phyloP scores from a whole-genome alignment of 1,140 invertebrate species.

The Drosophila pallidifrons region DNA sequence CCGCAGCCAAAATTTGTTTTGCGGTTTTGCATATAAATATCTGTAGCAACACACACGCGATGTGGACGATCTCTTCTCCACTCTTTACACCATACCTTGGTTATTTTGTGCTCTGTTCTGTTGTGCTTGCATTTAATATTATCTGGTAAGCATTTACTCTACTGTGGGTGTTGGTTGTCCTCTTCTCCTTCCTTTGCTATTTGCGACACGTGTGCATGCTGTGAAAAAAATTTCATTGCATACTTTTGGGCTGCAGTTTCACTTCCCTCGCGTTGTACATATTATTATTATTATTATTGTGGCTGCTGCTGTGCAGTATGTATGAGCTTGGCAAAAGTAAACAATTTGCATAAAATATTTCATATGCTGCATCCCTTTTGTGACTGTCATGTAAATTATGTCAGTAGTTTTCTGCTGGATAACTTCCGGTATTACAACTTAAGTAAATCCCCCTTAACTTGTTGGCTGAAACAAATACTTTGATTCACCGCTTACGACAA shows the following conservation, averaged over 20 bases:
- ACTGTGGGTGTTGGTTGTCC: slow-evolving; percentile 7
- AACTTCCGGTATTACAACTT: slow-evolving; percentile 30
- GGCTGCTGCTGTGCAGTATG: slow-evolving; percentile 23
- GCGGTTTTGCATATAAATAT: slow-evolving; percentile 71
- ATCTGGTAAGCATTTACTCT: slow-evolving; percentile 59
- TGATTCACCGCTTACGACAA: not conserved
- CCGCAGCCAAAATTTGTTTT: slow-evolving; percentile 75
- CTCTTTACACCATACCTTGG: not conserved
- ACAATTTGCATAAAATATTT: slow-evolving; percentile 79
- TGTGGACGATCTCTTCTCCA: not conserved
- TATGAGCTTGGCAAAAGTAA: slow-evolving; percentile 50
- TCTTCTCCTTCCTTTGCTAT: slow-evolving; percentile 15
- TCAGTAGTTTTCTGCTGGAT: slow-evolving; percentile 42
- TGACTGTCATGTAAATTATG: slow-evolving; percentile 46
- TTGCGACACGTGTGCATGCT: slow-evolving; percentile 48
- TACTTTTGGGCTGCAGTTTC: slow-evolving; percentile 42
- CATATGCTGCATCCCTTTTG: slow-evolving; percentile 52
- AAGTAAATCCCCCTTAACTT: slow-evolving; percentile 25
- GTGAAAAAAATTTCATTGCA: slow-evolving; percentile 59
- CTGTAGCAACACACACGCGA: slow-evolving; percentile 41
- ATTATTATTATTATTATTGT: slow-evolving; percentile 29
- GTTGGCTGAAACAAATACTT: not conserved
- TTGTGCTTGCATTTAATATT: slow-evolving; percentile 59
- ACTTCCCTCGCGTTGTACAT: not conserved
- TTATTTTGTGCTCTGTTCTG: slow-evolving; percentile 2